Conservation (phyloP, 2,113 vertebrate genomes). For the Channa argus region DNA sequence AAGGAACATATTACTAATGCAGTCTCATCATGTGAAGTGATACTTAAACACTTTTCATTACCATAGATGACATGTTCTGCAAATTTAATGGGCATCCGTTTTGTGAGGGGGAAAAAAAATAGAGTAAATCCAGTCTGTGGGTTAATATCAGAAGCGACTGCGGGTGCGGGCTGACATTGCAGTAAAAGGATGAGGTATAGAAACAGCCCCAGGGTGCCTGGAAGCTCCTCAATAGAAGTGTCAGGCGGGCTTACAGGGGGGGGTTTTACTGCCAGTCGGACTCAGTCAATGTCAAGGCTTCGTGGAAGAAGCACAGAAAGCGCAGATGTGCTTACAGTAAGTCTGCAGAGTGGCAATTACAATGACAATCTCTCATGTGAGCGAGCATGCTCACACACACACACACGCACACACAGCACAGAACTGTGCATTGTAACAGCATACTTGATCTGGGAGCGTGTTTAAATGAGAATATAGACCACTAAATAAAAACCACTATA, state of each 20-base stretch:
- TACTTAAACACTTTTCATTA: conserved; percentile 48
- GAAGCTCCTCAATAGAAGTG: conserved; percentile 66
- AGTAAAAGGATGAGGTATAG: conserved; percentile 69
- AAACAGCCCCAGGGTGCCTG: conserved; percentile 48
- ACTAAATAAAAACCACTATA: too few relatives aligned
- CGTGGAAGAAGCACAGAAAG: conserved; percentile 51
- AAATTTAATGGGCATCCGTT: conserved; percentile 59
- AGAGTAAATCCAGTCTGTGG: conserved; percentile 47
- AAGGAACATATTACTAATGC: background rate
- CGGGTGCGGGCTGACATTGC: conserved; percentile 64
- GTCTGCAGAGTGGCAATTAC: conserved; percentile 44
- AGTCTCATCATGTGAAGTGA: conserved; percentile 33
- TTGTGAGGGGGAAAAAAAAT: conserved; percentile 39
- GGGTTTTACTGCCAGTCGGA: conserved; percentile 66
- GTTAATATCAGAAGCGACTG: conserved; percentile 59
- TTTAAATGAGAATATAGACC: too few relatives aligned
- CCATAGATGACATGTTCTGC: conserved; percentile 18
- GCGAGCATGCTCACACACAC: background rate
- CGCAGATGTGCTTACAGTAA: conserved; percentile 38
- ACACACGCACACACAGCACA: background rate
- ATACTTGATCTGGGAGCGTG: too few relatives aligned
- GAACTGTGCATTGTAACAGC: too few relatives aligned
- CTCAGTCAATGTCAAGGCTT: conserved; percentile 49
- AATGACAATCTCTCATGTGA: conserved; percentile 1
- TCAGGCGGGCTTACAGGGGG: conserved; percentile 63